A percentile compares a stretch with the other conserved stretches of the same genome.
Conservation (phyloP, 2,888 invertebrate genomes). For the Stenotaenia linearis region DNA sequence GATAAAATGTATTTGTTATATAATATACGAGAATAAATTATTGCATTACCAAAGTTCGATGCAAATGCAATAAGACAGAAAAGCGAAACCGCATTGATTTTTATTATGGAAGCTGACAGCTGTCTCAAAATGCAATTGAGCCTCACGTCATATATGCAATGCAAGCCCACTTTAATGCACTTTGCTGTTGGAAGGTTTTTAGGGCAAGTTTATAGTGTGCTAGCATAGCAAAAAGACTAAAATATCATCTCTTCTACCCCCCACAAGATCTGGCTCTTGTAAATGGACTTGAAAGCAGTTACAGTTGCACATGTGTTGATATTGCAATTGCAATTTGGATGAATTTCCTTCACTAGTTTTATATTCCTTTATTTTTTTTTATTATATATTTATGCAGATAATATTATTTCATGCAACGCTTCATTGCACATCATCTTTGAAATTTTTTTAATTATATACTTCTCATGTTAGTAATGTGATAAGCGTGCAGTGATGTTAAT, state of each 20-base stretch:
- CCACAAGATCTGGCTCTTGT: not conserved
- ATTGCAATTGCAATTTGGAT: not conserved
- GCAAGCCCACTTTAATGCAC: not conserved
- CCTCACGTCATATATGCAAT: not conserved
- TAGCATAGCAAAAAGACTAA: not conserved
- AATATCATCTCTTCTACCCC: not conserved
- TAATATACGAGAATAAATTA: not conserved
- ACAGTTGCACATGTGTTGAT: not conserved
- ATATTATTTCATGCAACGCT: no score
- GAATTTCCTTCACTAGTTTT: not conserved
- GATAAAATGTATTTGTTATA: not conserved
- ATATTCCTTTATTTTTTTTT: not conserved
- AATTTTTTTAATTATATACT: no score
- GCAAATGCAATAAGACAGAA: not conserved
- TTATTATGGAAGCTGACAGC: conserved; percentile 9
- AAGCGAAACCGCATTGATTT: conserved; percentile 1
- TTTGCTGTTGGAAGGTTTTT: conserved; percentile 9
- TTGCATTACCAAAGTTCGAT: not conserved
- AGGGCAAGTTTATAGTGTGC: not conserved
- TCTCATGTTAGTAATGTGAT: no score
- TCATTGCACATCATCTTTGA: no score
- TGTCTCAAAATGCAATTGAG: conserved; percentile 3
- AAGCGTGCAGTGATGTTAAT: no score
- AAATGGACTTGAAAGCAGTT: not conserved
- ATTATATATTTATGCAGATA: no score